phyloP scores from a whole-genome alignment of 2,113 vertebrate species.

The Neomonachus schauinslandi region DNA sequence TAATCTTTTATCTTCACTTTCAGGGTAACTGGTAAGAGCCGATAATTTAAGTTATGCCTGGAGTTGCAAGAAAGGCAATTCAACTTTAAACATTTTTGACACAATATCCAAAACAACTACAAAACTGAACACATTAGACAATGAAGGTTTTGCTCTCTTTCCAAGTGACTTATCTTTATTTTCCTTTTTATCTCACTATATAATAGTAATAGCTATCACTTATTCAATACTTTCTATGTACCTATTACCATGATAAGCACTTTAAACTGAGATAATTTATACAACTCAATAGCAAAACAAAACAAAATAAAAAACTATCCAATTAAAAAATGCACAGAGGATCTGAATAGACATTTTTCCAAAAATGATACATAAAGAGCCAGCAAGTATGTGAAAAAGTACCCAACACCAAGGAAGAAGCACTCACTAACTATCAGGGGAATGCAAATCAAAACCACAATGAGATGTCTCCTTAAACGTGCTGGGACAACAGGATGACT shows the following conservation, averaged over 20 bases:
- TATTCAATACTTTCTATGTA: background rate
- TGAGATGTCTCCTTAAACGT: too few relatives aligned
- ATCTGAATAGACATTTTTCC: background rate
- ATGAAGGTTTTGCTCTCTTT: background rate
- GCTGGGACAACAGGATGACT: background rate
- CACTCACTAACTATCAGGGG: background rate
- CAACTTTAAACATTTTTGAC: background rate
- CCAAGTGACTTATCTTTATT: background rate
- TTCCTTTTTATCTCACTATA: background rate
- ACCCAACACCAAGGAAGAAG: background rate
- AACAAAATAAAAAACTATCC: background rate
- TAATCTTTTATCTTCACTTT: background rate
- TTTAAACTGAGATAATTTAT: background rate
- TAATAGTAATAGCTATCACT: background rate
- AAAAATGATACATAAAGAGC: background rate
- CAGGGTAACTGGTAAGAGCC: background rate
- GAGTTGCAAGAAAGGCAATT: background rate
- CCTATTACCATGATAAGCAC: background rate
- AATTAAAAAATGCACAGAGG: background rate
- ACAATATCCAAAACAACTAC: background rate
- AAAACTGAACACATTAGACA: background rate
- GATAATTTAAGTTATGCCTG: background rate
- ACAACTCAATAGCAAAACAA: background rate
- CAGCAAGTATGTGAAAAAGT: background rate
- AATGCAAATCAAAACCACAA: background rate